These are phyloP conservation scores for Trematomus bernacchii DNA, from an alignment of 2,797 vertebrate species.

Conservation along the genomic window DNA sequence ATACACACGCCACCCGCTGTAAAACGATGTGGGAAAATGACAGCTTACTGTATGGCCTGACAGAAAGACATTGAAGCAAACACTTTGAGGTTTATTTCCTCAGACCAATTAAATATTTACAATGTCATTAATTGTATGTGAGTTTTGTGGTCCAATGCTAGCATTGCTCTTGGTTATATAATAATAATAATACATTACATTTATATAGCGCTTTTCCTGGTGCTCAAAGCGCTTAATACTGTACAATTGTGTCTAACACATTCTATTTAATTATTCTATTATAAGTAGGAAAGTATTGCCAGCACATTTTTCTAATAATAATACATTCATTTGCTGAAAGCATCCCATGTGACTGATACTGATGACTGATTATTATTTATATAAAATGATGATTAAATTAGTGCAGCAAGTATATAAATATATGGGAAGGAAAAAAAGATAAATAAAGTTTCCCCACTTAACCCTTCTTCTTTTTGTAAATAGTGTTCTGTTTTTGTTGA, in stretches of 20 bases:
- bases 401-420: no score
- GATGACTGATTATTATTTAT: no score
- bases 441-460: no score
- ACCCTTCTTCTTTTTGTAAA: no score
- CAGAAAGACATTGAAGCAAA: constrained; percentile 3
- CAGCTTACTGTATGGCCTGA: constrained; percentile 42
- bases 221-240: background rate
- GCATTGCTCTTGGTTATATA: constrained; percentile 1
- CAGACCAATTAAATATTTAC: constrained; percentile 29
- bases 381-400: no score
- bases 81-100: constrained; percentile 30
- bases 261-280: no score
- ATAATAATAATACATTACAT: no score
- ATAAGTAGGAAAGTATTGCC: background rate
- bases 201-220: no score
- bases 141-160: background rate
- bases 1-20: constrained; percentile 34
- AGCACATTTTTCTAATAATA: background rate
- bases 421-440: no score
- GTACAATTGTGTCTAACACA: background rate
- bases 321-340: background rate
- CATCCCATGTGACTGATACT: background rate
- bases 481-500: no score
- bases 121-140: constrained; percentile 1
- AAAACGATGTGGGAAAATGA: constrained; percentile 42